Base-by-base conservation (phyloP, 2,888 invertebrate genomes). In the Himalopsyche kuldschensis region DNA sequence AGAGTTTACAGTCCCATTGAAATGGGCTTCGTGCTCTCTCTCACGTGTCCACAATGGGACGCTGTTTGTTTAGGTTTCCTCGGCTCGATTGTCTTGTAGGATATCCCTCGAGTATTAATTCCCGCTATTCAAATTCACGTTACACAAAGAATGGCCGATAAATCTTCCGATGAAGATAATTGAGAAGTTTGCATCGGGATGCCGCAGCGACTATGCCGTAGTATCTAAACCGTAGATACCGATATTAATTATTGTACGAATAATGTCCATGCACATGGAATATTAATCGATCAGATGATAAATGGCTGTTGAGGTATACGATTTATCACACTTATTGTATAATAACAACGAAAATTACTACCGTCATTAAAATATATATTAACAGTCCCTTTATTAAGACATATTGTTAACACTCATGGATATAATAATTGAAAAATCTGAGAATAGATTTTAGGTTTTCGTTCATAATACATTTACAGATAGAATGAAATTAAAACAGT, bases 11-110 rank as follows among this genome's bases (percentile, higher is more conserved):
- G 75, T 31, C 31, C 75, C 32, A 75, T 75, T 75, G 31, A 75
- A 75, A 75, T 75, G 75, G 75, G 20, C 75, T 55, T 24, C 24
- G 6, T 55, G 20, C 55, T 27, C 31, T n/a, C 55, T 27, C 31
- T n/a, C 30, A 27, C 31, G 11, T 75, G 75, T 32, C 31, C 75
- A 81, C 81, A 76, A 76, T 76, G 76, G 76, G 48, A 32, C 41
- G 41, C 17, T 81, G 75, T 81, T 81, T 81, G 41, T 63, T 81
- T 76, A 63, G 76, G 81, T 31, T 47, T 47, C 47, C 75, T 41
- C 24, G 41, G 27, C 63, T 41, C 81, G 32, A 75, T 81, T 77
- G 81, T 48, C 76, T 81, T 47, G 48, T 30, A 32, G 75, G 76
- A 81, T 41, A n/a, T 76, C 41, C 30, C 27, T 47, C 35, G 32